Base-by-base conservation (phyloP, 2,797 vertebrate species). In the Synanceia verrucosa region DNA sequence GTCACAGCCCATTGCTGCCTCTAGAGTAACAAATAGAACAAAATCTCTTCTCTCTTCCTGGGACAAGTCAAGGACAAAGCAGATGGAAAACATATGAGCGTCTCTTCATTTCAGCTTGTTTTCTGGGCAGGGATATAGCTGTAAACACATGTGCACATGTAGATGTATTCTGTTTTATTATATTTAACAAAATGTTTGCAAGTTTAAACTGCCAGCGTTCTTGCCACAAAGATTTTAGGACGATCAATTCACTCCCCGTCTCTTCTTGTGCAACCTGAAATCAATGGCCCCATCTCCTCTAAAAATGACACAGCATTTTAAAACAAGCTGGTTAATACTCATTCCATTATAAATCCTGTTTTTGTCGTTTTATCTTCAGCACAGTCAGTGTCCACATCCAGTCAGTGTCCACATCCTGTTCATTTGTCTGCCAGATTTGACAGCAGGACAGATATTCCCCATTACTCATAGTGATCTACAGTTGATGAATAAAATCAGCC, bases 11-110 rank as follows among this genome's bases (percentile, higher is more conserved):
- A 74, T 91, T 58, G 72, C 73, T 73, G 82, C 86, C 88, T 86
- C 67, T 33, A 9, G 65, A 76, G 91, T 82, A 90, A 88, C 90
- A 91, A 91, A 91, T 78, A 77, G 78, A 61, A 56, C 64, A 76
- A 86, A 86, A 87, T 83, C 81, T 87, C 78, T 41, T 71, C 72
- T 71, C 84, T 64, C 62, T 81, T 79, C 70, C 76, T 28, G 53
- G 84, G 86, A 89, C 86, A 43, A 84, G 78, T 89, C 88, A 91
- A 92, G 90, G 90, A 79, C 90, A 82, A 85, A 82, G 79, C 78
- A 73, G 78, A 85, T 84, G 44, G 66, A 79, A 83, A 87, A 72
- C 62, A 4, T 67, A 71, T 53, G 68, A 63, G 56, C 66, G 79
- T 67, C 63, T 83, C 70, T 79, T 87, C 34, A 60, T 86, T 88